Conservation (phyloP, 2,888 invertebrate genomes). For the Arge pagana region DNA sequence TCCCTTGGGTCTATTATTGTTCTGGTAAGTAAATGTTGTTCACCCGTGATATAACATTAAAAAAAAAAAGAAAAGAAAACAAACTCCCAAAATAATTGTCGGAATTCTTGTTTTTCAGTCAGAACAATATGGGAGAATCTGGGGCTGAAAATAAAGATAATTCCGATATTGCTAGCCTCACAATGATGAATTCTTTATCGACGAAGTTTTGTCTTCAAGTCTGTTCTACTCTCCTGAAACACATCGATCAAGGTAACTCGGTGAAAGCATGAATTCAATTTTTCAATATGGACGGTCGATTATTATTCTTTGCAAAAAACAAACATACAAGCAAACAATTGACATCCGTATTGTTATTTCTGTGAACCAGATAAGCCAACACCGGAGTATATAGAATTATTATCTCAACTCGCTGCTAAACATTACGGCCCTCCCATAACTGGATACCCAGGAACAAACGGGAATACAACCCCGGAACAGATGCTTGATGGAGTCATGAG, state of each 20-base stretch:
- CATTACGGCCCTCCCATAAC: conserved; percentile 52
- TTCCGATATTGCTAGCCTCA: conserved; percentile 28
- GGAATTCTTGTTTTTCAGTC: conserved; percentile 26
- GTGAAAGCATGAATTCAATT: too few relatives aligned
- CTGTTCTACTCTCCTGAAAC: conserved; percentile 47
- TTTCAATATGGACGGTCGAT: too few relatives aligned
- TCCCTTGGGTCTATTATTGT: conserved; percentile 51
- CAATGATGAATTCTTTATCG: conserved; percentile 46
- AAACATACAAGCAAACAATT: too few relatives aligned
- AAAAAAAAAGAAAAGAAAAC: too few relatives aligned
- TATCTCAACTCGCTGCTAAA: conserved; percentile 49
- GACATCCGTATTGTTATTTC: too few relatives aligned
- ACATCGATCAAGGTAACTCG: conserved; percentile 48
- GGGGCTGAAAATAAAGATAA: conserved; percentile 38
- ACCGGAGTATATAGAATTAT: conserved; percentile 49
- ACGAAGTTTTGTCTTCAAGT: conserved; percentile 51
- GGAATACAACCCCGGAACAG: conserved; percentile 49
- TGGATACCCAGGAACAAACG: conserved; percentile 50
- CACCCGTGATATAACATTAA: too few relatives aligned
- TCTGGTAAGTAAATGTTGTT: conserved; percentile 45
- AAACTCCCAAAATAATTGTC: too few relatives aligned
- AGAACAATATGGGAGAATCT: conserved; percentile 36
- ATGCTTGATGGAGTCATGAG: conserved; percentile 54
- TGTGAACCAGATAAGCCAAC: conserved; percentile 48
- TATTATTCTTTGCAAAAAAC: too few relatives aligned